Conservation (phyloP, 2,113 vertebrate genomes). For the Cygnus atratus region DNA sequence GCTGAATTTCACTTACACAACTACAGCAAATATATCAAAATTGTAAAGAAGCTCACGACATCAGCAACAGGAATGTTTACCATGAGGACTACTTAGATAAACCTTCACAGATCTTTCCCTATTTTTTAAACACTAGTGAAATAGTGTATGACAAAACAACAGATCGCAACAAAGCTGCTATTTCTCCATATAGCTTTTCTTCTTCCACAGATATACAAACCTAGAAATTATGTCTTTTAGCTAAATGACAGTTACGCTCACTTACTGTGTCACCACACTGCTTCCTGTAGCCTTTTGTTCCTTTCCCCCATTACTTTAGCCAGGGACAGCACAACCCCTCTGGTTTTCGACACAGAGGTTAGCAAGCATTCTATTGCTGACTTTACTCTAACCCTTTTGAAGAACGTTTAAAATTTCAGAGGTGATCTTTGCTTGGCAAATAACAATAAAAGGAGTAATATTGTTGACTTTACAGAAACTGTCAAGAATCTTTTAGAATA, state of each 20-base stretch:
- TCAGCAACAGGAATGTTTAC: not conserved
- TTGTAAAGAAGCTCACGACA: not conserved
- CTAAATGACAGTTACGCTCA: not conserved
- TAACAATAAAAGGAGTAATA: not conserved
- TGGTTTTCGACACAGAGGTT: not conserved
- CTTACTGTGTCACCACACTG: fast-evolving
- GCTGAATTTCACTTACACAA: not conserved
- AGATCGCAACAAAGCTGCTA: not conserved
- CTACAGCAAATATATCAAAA: not conserved
- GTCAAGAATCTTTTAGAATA: not conserved
- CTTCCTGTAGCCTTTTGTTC: not conserved
- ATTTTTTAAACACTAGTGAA: not conserved
- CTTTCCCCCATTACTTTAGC: not conserved
- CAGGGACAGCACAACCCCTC: not conserved
- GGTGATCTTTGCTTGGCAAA: not conserved
- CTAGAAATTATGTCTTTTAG: not conserved
- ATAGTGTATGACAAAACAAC: not conserved
- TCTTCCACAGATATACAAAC: not conserved
- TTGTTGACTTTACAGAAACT: not conserved
- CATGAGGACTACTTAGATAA: not conserved
- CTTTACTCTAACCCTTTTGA: not conserved
- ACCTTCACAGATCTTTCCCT: not conserved
- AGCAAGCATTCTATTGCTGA: not conserved
- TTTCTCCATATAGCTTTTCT: not conserved
- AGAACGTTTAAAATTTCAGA: not conserved